phyloP scores from a whole-genome alignment of 2,888 invertebrate genomes.

The Agapetus fuscipes region DNA sequence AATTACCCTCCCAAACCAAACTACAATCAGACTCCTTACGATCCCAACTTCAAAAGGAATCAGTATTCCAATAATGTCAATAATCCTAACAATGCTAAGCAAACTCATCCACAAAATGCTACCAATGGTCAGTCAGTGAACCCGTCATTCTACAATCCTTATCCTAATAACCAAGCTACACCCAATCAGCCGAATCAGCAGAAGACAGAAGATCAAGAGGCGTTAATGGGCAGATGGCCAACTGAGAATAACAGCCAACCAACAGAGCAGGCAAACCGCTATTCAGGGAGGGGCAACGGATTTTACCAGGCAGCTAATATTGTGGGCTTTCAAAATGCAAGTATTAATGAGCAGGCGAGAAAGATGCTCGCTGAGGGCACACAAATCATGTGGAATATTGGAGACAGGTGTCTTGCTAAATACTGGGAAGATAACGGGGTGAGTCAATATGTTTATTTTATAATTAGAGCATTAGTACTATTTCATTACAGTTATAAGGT shows the following conservation, averaged over 20 bases:
- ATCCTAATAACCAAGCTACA: constrained; percentile 11
- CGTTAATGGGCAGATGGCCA: not conserved
- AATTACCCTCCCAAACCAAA: constrained; percentile 14
- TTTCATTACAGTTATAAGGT: too few species aligned
- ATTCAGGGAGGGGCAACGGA: constrained; percentile 25
- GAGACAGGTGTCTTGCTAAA: constrained; percentile 78
- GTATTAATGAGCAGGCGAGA: constrained; percentile 43
- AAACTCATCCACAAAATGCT: too few species aligned
- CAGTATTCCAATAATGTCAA: constrained; percentile 15
- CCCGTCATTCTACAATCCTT: constrained; percentile 16
- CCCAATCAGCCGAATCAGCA: not conserved
- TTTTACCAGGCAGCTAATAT: constrained; percentile 38
- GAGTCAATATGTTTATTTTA: constrained; percentile 28
- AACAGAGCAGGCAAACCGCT: constrained; percentile 16
- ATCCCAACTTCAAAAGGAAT: constrained; percentile 15
- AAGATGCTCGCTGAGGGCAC: constrained; percentile 46
- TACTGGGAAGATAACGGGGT: constrained; percentile 91
- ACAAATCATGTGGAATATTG: constrained; percentile 57
- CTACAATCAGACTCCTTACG: constrained; percentile 17
- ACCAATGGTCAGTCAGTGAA: constrained; percentile 14
- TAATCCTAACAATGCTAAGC: too few species aligned
- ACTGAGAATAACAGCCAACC: constrained; percentile 4
- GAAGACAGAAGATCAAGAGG: not conserved
- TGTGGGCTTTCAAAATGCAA: constrained; percentile 43
- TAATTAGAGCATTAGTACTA: too few species aligned